Conservation (phyloP, 2,113 vertebrate genomes). For the Lophura nycthemera region DNA sequence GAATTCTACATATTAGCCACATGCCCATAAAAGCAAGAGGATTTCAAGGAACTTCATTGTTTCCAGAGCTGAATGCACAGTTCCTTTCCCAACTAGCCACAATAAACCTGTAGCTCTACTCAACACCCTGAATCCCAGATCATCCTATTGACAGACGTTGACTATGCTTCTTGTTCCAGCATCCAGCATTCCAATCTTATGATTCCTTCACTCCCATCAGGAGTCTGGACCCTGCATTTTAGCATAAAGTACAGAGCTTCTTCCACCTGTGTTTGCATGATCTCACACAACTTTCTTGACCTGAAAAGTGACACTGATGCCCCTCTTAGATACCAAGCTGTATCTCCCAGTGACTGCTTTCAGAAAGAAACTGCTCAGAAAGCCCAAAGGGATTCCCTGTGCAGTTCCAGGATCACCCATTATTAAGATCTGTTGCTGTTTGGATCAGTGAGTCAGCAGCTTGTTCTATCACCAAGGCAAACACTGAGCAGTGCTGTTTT, state of each 20-base stretch:
- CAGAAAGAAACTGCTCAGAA: neutral
- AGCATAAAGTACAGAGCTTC: neutral
- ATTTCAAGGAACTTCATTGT: neutral
- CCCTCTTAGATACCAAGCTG: neutral
- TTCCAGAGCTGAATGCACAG: neutral
- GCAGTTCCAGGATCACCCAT: neutral
- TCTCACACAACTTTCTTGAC: neutral
- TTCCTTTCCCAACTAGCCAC: neutral
- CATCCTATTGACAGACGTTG: neutral
- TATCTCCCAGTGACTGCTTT: neutral
- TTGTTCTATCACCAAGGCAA: neutral
- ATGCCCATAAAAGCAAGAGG: neutral
- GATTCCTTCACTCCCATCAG: neutral
- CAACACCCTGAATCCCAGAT: neutral
- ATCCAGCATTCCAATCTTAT: neutral
- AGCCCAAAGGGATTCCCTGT: neutral
- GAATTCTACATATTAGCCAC: neutral
- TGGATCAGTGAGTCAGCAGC: neutral
- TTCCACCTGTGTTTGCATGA: neutral
- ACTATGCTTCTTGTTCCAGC: neutral
- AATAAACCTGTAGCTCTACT: neutral
- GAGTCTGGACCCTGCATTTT: neutral
- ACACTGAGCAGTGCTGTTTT: neutral
- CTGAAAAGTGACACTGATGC: accelerated
- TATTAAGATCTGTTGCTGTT: neutral